Conservation (phyloP, 2,113 vertebrate species). For the Cephalopterus ornatus region DNA sequence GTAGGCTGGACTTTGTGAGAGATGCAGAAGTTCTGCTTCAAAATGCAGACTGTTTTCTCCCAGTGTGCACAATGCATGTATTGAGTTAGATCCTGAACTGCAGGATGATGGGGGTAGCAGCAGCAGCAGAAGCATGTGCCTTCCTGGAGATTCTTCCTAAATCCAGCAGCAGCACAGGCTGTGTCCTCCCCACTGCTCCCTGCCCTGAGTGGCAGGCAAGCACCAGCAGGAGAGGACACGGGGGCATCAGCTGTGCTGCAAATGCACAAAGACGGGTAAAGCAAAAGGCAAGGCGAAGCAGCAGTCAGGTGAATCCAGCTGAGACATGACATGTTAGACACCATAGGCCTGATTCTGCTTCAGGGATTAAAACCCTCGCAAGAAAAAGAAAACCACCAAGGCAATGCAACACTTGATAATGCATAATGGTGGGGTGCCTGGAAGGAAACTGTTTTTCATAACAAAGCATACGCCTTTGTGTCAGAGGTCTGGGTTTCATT, state of each 20-base stretch:
- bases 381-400: not conserved
- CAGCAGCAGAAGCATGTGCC: not conserved
- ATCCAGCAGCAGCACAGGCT: not conserved
- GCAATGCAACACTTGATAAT: not conserved
- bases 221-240: accelerated
- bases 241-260: accelerated
- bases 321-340: not conserved
- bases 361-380: not conserved
- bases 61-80: accelerated
- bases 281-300: not conserved
- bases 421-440: not conserved
- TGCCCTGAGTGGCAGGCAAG: not conserved
- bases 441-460: not conserved
- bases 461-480: not conserved
- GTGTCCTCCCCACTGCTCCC: not conserved
- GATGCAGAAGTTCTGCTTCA: not conserved
- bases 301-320: not conserved
- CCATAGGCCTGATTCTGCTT: not conserved
- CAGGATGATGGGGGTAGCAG: not conserved
- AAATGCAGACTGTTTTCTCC: not conserved
- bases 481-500: not conserved
- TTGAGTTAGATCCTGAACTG: not conserved
- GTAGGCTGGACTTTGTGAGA: not conserved
- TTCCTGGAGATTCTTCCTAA: not conserved
- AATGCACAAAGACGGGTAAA: not conserved